phyloP scores from a whole-genome alignment of 2,888 invertebrate genomes.

The Catocala fraxini region DNA sequence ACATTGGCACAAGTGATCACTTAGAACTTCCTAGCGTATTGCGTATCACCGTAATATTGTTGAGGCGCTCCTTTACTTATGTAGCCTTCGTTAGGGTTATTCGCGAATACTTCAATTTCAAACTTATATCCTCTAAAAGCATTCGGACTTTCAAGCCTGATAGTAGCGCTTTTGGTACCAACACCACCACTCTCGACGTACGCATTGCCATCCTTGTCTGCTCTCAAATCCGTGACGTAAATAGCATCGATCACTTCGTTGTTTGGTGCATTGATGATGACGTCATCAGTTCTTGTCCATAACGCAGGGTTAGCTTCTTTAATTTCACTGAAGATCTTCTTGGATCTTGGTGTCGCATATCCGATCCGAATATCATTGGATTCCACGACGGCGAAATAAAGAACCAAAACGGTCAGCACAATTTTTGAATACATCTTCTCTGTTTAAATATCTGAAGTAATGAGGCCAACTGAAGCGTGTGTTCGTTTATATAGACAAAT shows the following conservation, averaged over 20 bases:
- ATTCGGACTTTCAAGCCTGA: slow-evolving; percentile 72
- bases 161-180: slow-evolving; percentile 70
- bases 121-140: slow-evolving; percentile 77
- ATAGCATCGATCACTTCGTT: slow-evolving; percentile 74
- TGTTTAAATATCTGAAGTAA: not conserved
- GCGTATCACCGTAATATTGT: slow-evolving; percentile 53
- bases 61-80: slow-evolving; percentile 59
- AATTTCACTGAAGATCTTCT: slow-evolving; percentile 69
- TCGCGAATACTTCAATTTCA: slow-evolving; percentile 71
- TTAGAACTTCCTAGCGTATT: slow-evolving; percentile 64
- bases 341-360: slow-evolving; percentile 48
- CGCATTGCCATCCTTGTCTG: slow-evolving; percentile 72
- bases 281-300: slow-evolving; percentile 73
- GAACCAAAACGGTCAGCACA: slow-evolving; percentile 21
- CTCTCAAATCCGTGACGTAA: slow-evolving; percentile 72
- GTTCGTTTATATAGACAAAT: slow-evolving; percentile 30
- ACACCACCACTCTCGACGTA: slow-evolving; percentile 72
- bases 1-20: slow-evolving; percentile 19
- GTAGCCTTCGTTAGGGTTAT: slow-evolving; percentile 54
- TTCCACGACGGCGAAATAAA: slow-evolving; percentile 27
- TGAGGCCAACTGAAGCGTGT: not conserved
- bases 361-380: slow-evolving; percentile 65
- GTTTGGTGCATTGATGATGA: slow-evolving; percentile 63
- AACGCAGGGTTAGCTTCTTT: slow-evolving; percentile 73
- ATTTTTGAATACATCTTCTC: slow-evolving; percentile 37